phyloP scores from a whole-genome alignment of 2,113 vertebrate species.

The Anolis carolinensis region DNA sequence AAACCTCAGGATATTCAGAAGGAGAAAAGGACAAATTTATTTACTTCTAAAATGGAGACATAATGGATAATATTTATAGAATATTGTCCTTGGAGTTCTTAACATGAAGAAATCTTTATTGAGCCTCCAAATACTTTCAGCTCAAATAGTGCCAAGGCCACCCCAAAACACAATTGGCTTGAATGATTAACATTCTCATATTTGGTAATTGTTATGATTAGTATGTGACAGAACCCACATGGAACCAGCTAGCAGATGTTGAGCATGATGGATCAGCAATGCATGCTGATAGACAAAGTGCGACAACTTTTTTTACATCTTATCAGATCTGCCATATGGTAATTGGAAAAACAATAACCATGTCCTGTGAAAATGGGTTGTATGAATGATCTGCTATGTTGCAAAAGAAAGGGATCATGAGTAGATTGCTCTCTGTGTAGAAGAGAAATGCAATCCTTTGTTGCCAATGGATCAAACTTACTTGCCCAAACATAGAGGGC shows the following conservation, averaged over 20 bases:
- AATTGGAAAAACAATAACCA: not conserved
- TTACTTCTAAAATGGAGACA: not conserved
- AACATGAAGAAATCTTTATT: not conserved
- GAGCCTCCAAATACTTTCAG: not conserved
- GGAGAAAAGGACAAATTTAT: not conserved
- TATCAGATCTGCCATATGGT: not conserved
- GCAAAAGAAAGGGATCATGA: not conserved
- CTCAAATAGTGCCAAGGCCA: not conserved
- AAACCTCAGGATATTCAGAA: not conserved
- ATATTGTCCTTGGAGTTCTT: not conserved
- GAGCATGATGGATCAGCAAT: not conserved
- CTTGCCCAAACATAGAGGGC: not conserved
- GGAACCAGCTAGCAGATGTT: not conserved
- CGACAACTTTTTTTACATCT: not conserved
- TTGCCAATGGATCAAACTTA: fast-evolving
- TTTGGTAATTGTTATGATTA: not conserved
- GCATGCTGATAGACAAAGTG: not conserved
- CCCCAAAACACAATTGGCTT: not conserved
- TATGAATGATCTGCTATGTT: not conserved
- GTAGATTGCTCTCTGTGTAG: not conserved
- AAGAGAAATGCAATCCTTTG: not conserved
- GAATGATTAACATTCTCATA: not conserved
- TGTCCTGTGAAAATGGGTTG: not conserved
- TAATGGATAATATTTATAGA: not conserved
- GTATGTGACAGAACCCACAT: not conserved